A percentile compares a stretch with the other conserved stretches of the same genome.
These are phyloP conservation scores for Drosophila truncata DNA, from an alignment of 1,140 invertebrate genomes.

Conservation along the genomic window DNA sequence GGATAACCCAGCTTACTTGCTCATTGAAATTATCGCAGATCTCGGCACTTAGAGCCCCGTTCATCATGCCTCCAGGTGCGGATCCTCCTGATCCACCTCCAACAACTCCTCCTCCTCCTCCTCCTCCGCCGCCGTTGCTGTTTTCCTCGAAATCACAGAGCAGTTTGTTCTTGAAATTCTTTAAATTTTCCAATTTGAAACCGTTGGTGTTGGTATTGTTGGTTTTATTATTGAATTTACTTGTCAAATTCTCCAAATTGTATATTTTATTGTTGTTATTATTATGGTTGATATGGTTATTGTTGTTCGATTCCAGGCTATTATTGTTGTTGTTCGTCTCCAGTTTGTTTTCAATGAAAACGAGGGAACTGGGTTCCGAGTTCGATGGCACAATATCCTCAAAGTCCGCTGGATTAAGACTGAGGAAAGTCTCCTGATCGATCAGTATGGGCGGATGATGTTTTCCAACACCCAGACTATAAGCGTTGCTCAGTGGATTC, in stretches of 20 bases:
- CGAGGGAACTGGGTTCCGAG: conserved; percentile 77
- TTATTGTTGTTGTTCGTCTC: conserved; percentile 64
- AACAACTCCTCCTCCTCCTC: conserved; percentile 2
- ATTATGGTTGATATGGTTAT: conserved; percentile 49
- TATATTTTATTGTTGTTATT: conserved; percentile 66
- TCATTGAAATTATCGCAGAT: conserved; percentile 85
- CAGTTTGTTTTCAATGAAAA: conserved; percentile 81
- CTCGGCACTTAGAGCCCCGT: conserved; percentile 77
- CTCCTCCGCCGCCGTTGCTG: conserved; percentile 1
- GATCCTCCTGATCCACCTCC: conserved; percentile 20
- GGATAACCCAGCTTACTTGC: conserved; percentile 77
- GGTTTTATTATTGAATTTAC: conserved; percentile 82
- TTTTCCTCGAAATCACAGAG: conserved; percentile 82
- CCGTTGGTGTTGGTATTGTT: conserved; percentile 85
- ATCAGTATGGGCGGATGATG: conserved; percentile 77
- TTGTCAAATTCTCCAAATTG: conserved; percentile 77
- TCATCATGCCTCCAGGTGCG: conserved; percentile 71
- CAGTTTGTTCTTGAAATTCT: conserved; percentile 85
- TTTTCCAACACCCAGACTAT: conserved; percentile 72
- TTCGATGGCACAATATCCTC: conserved; percentile 84
- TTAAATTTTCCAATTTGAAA: conserved; percentile 83
- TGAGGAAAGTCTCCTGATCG: conserved; percentile 84
- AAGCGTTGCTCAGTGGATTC: conserved; percentile 73
- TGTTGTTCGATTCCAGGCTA: conserved; percentile 64
- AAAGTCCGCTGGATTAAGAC: conserved; percentile 83